Base-by-base conservation (phyloP, 2,888 invertebrate species). In the Pollenia angustigena region DNA sequence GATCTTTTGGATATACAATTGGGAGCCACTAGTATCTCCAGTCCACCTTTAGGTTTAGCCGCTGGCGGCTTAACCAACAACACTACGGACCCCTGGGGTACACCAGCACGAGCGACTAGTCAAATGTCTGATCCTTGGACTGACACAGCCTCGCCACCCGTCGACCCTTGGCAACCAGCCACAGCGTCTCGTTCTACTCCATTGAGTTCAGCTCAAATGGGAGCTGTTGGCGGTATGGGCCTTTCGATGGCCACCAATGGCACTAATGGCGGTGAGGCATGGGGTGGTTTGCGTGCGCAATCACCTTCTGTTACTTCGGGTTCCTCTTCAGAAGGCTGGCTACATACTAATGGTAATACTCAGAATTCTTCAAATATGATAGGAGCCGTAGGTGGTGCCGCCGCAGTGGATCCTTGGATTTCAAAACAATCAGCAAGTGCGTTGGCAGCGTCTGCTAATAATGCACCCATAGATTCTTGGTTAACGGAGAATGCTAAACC, bases 1-100 rank as follows among this genome's bases (percentile, higher is more conserved):
- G 98, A 98, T 94, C 94, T 98, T 91, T 93, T 98, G 90, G 98
- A 97, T 92, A 97, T 97, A 88, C 96, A 95, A 92, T 94, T 97
- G 90, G 95, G 96, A 8, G 95, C 94, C 87, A 94, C 94, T n/a
- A 94, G 94, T 88, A 94, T 94, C 88, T 93, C 94, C 16, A 94
- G 94, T 88, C 93, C 94, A 88, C 94, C 92, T 85, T 94, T 92
- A 86, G 88, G 91, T 81, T 92, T 91, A 87, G 92, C 92, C 80
- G 92, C 90, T 79, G 93, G 92, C 85, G 91, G 90, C 64, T 81
- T 87, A 84, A 84, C 78, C 16, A 72, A 81, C 54, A 90, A 88
- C 78, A 90, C 89, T 12, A 90, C 91, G n/a, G 97, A 97, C 94
- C 96, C 97, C 4, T 97, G 97, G 97, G 96, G 96, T 44, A 94